phyloP scores from a whole-genome alignment of 2,797 vertebrate species.

The Cheirogaleus major region DNA sequence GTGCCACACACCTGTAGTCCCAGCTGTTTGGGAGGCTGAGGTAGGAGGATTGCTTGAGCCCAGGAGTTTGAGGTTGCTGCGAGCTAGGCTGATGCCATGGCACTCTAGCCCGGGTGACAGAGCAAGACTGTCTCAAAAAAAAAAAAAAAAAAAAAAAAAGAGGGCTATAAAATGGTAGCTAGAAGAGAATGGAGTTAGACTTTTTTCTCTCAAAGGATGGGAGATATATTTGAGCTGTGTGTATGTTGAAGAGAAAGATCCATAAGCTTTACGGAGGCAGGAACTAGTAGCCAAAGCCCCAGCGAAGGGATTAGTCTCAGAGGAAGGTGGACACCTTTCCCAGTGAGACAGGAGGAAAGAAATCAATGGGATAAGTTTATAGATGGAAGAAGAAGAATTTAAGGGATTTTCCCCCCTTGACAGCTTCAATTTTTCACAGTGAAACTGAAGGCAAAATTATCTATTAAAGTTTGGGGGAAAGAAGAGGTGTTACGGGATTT shows the following conservation, averaged over 20 bases:
- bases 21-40: too few species aligned
- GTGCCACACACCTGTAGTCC: too few species aligned
- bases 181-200: neutral
- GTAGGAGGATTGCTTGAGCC: too few species aligned
- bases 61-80: too few species aligned
- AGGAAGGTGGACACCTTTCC: neutral
- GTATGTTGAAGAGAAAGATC: neutral
- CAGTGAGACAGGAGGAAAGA: neutral
- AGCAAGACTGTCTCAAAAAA: too few species aligned
- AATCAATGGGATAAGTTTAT: neutral
- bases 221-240: neutral
- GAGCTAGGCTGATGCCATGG: too few species aligned
- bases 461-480: neutral
- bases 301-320: neutral
- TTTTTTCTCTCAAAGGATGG: neutral
- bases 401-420: neutral
- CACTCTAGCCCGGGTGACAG: too few species aligned
- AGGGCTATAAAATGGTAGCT: neutral
- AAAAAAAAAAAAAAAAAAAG: neutral
- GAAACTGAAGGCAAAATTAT: neutral
- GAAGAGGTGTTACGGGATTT: neutral
- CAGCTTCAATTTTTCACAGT: neutral
- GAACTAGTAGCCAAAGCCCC: neutral
- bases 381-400: neutral
- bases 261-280: neutral